These are phyloP conservation scores for Manduca sexta DNA, from an alignment of 1,140 invertebrate genomes.

Conservation along the genomic window DNA sequence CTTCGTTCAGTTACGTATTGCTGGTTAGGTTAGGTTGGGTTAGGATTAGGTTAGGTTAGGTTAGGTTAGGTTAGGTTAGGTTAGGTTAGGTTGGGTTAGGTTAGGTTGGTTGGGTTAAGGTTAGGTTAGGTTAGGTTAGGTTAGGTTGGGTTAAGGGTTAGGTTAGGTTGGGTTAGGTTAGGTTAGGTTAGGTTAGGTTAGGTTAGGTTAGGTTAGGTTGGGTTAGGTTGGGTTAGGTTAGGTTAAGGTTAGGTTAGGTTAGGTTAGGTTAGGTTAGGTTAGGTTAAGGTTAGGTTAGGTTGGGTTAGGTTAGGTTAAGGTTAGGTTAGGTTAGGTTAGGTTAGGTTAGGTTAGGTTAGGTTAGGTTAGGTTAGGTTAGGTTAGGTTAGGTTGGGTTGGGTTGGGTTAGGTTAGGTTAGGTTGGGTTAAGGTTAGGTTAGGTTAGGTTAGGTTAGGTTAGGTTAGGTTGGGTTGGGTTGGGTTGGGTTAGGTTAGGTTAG, in stretches of 20 bases:
- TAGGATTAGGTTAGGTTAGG: background rate
- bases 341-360: slow-evolving; percentile 11
- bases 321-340: slow-evolving; percentile 14
- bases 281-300: slow-evolving; percentile 13
- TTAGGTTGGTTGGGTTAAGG: background rate
- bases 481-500: slow-evolving; percentile 20
- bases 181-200: slow-evolving; percentile 13
- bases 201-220: slow-evolving; percentile 8
- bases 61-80: background rate
- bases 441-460: slow-evolving; percentile 23
- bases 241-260: slow-evolving; percentile 10
- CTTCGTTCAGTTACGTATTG: too few species aligned
- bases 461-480: slow-evolving; percentile 20
- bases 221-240: slow-evolving; percentile 10
- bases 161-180: slow-evolving; percentile 13
- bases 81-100: slow-evolving; percentile 1
- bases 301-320: slow-evolving; percentile 14
- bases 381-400: slow-evolving; percentile 12
- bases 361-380: slow-evolving; percentile 8
- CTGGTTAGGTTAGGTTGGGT: background rate
- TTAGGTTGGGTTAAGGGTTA: slow-evolving; percentile 11
- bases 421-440: slow-evolving; percentile 24
- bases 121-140: slow-evolving; percentile 1
- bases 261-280: slow-evolving; percentile 10
- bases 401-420: slow-evolving; percentile 23